These are phyloP conservation scores for Bettongia penicillata DNA, from an alignment of 2,113 vertebrate species.

Conservation along the genomic window DNA sequence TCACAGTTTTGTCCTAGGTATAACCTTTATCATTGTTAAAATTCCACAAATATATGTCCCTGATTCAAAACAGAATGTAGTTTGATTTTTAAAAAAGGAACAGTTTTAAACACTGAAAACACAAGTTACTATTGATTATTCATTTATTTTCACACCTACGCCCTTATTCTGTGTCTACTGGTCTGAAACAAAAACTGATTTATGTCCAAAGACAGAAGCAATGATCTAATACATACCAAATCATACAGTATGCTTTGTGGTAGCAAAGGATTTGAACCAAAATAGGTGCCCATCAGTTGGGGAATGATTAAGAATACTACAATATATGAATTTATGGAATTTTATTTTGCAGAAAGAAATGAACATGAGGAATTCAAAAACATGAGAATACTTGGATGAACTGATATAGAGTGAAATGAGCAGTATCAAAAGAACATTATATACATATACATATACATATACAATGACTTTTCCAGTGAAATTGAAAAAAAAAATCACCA, in stretches of 20 bases:
- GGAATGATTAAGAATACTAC: not conserved
- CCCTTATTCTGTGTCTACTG: not conserved
- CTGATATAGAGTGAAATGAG: not conserved
- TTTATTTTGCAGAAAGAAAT: not conserved
- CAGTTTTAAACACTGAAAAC: not conserved
- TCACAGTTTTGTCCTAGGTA: not conserved
- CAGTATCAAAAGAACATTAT: not conserved
- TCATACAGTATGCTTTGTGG: not conserved
- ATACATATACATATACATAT: no score
- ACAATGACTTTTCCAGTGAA: not conserved
- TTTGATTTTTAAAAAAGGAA: not conserved
- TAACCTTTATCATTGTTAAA: not conserved
- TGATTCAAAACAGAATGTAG: not conserved
- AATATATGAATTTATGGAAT: not conserved
- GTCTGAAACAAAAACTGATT: not conserved
- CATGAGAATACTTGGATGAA: not conserved
- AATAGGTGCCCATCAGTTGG: not conserved
- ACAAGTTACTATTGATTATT: not conserved
- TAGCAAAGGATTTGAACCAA: not conserved
- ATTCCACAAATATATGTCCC: not conserved
- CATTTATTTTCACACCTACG: not conserved
- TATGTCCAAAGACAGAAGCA: not conserved
- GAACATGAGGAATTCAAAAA: not conserved
- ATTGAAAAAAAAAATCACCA: not conserved
- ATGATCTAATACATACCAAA: not conserved